These are phyloP conservation scores for Helicoverpa assulta DNA, from an alignment of 2,888 invertebrate genomes.

Conservation along the genomic window DNA sequence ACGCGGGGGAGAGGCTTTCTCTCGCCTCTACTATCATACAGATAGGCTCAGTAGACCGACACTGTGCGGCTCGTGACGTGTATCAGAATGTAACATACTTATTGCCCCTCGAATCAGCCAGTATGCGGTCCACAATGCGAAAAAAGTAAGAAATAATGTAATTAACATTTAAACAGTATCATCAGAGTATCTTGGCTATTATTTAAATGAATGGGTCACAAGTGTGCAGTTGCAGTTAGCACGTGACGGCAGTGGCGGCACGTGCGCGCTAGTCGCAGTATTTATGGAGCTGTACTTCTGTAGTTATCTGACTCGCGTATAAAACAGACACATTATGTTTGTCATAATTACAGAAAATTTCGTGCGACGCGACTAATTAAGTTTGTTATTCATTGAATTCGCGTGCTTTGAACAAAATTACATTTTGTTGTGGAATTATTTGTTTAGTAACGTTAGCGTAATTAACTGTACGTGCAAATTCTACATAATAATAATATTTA, in stretches of 20 bases:
- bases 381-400: constrained; percentile 26
- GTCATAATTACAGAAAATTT: constrained; percentile 51
- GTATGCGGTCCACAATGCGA: too few species aligned
- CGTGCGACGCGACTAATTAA: constrained; percentile 37
- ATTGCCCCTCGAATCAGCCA: too few species aligned
- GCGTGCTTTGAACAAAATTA: constrained; percentile 33
- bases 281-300: constrained; percentile 15
- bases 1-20: neutral
- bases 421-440: constrained; percentile 24
- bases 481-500: neutral
- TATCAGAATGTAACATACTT: neutral
- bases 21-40: neutral
- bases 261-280: neutral
- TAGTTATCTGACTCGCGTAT: neutral
- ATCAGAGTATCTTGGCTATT: neutral
- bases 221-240: neutral
- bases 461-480: constrained; percentile 19
- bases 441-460: constrained; percentile 15
- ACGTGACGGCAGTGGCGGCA: too few species aligned
- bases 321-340: constrained; percentile 31
- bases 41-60: constrained; percentile 4
- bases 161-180: neutral
- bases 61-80: neutral
- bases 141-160: too few species aligned
- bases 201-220: neutral